phyloP scores from a whole-genome alignment of 2,113 vertebrate genomes.

The Chaetodon auriga region DNA sequence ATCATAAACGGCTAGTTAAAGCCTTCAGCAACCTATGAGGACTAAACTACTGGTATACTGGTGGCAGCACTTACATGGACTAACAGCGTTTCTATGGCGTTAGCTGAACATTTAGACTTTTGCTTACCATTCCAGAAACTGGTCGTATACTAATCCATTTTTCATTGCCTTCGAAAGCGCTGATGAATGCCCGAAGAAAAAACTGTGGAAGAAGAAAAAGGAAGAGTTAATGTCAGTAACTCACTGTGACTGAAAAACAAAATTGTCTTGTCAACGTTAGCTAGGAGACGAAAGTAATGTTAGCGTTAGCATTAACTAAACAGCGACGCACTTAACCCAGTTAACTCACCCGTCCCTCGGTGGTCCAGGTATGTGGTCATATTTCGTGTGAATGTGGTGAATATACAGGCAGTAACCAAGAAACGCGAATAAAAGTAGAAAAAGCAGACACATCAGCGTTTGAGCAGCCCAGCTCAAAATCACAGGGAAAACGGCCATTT shows the following conservation, averaged over 20 bases:
- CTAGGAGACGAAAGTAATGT: too few relatives aligned
- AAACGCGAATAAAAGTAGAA: constrained; percentile 16
- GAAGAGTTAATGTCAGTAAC: background rate
- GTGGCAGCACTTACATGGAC: background rate
- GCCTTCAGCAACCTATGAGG: too few relatives aligned
- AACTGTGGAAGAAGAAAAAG: constrained; percentile 48
- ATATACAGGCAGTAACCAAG: constrained; percentile 55
- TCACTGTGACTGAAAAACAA: too few relatives aligned
- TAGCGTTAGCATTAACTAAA: background rate
- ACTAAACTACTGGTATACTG: too few relatives aligned
- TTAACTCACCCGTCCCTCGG: constrained; percentile 48
- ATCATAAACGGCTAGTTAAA: background rate
- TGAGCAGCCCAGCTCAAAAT: background rate
- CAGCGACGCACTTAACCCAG: background rate
- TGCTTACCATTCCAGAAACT: constrained; percentile 73
- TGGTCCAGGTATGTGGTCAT: constrained; percentile 71
- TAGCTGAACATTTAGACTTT: too few relatives aligned
- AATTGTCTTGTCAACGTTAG: background rate
- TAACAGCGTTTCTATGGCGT: background rate
- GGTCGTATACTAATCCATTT: constrained; percentile 27
- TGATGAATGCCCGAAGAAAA: constrained; percentile 67
- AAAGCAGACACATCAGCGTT: background rate
- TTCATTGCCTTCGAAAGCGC: background rate
- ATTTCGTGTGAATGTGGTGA: constrained; percentile 52
- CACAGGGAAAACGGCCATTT: constrained; percentile 18